These are phyloP conservation scores for Oreotrochilus melanogaster DNA, from an alignment of 2,113 vertebrate genomes.

Conservation along the genomic window DNA sequence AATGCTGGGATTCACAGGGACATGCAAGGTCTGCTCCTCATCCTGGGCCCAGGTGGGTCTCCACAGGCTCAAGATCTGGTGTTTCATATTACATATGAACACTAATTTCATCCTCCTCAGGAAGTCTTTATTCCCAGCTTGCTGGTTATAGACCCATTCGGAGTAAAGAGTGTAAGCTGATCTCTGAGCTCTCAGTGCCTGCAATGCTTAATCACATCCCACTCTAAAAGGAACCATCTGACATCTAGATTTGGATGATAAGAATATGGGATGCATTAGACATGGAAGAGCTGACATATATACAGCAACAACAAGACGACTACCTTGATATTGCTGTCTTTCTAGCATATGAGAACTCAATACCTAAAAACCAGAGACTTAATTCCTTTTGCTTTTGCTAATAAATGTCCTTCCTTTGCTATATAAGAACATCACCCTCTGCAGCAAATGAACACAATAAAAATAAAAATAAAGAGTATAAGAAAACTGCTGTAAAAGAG, in stretches of 20 bases:
- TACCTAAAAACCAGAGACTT: neutral
- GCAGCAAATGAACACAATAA: neutral
- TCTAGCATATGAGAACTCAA: neutral
- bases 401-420: neutral
- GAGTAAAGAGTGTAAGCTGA: slow-evolving; percentile 9
- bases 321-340: neutral
- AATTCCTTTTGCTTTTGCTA: slow-evolving; percentile 2
- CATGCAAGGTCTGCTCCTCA: neutral
- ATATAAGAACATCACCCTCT: neutral
- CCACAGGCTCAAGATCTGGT: neutral
- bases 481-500: neutral
- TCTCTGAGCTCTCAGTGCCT: neutral
- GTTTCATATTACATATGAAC: neutral
- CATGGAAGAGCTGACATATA: slow-evolving; percentile 49
- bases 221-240: slow-evolving; percentile 61
- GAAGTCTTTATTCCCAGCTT: slow-evolving; percentile 13
- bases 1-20: neutral
- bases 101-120: neutral
- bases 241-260: slow-evolving; percentile 54
- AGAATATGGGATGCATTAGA: slow-evolving; percentile 63
- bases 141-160: neutral
- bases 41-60: neutral
- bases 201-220: slow-evolving; percentile 39
- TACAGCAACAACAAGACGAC: neutral
- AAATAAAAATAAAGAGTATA: neutral